A percentile compares a stretch with the other conserved stretches of the same genome.
Evolutionary conservation across 2,797 vertebrate species (phyloP).

Genomic region (Microhierax caerulescens): DNA sequence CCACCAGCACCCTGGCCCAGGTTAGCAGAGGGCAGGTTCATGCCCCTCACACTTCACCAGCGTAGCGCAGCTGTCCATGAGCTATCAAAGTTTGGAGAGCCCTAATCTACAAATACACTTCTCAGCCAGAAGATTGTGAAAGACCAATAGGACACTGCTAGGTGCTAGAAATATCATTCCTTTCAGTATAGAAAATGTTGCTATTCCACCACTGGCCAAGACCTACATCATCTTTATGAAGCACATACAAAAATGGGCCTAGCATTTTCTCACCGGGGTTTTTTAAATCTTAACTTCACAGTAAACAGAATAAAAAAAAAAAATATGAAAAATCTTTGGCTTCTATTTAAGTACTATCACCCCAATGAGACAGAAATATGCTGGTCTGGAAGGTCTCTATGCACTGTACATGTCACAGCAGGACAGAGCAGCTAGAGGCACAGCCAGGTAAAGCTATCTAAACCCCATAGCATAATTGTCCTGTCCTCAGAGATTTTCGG

Average conservation of each 20-base stretch:
- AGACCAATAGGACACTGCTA: neutral
- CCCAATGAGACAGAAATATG: neutral
- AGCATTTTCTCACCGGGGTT: neutral
- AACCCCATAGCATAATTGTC: neutral
- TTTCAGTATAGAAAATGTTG: slow-evolving; percentile 1
- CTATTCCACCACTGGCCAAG: neutral
- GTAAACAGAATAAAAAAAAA: neutral
- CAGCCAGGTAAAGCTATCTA: neutral
- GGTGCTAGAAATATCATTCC: neutral
- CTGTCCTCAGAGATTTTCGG: neutral
- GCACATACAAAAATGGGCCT: neutral
- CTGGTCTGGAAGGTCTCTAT: neutral
- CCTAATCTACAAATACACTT: neutral
- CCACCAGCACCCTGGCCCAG: neutral
- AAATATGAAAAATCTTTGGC: neutral
- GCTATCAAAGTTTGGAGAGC: neutral
- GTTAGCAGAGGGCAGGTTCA: neutral
- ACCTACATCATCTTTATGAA: slow-evolving; percentile 39
- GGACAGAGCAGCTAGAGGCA: neutral
- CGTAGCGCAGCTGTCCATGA: neutral
- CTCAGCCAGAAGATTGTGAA: neutral
- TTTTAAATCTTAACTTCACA: neutral
- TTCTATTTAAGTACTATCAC: neutral
- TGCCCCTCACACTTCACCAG: neutral
- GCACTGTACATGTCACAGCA: neutral